Percentiles rank a stretch among this genome's conserved stretches.
Conservation (phyloP, 2,113 vertebrate species). For the Antennarius striatus region DNA sequence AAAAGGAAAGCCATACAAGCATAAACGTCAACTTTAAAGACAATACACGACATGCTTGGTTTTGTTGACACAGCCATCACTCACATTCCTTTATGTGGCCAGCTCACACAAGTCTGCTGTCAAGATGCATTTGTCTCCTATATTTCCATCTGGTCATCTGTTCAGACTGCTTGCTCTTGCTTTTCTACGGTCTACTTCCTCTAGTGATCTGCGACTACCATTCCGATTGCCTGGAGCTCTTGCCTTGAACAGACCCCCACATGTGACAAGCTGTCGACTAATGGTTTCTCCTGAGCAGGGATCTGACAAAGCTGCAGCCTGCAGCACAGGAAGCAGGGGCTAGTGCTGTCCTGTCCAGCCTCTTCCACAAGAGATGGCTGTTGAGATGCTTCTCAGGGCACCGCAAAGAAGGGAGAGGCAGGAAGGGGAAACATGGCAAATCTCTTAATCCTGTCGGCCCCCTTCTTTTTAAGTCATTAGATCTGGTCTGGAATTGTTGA, state of each 20-base stretch:
- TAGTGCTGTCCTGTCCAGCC: constrained; percentile 37
- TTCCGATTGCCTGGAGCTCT: constrained; percentile 38
- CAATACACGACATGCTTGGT: constrained; percentile 1
- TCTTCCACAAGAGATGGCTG: constrained; percentile 54
- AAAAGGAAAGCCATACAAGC: constrained; percentile 30
- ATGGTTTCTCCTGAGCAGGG: constrained; percentile 67
- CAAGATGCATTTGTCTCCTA: neutral
- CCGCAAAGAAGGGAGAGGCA: constrained; percentile 48
- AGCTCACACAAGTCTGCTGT: constrained; percentile 19
- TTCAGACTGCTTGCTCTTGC: constrained; percentile 15
- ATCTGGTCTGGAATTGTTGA: constrained; percentile 72
- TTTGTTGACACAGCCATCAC: constrained; percentile 13
- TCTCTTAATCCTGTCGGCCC: constrained; percentile 68
- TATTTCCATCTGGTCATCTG: constrained; percentile 29
- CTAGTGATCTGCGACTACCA: constrained; percentile 13
- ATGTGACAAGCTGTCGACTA: constrained; percentile 51
- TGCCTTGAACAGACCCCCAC: constrained; percentile 32
- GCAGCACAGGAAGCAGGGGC: constrained; percentile 67
- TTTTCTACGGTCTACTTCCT: constrained; percentile 21
- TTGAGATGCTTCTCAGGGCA: constrained; percentile 58
- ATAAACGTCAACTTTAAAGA: constrained; percentile 15
- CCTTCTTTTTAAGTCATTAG: constrained; percentile 83
- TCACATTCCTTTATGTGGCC: constrained; percentile 23
- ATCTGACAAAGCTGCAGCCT: constrained; percentile 56
- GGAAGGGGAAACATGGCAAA: constrained; percentile 69